A percentile compares a stretch with the other conserved stretches of the same genome.
These are phyloP conservation scores for Catagonus wagneri DNA, from an alignment of 2,113 vertebrate genomes.

Conservation along the genomic window DNA sequence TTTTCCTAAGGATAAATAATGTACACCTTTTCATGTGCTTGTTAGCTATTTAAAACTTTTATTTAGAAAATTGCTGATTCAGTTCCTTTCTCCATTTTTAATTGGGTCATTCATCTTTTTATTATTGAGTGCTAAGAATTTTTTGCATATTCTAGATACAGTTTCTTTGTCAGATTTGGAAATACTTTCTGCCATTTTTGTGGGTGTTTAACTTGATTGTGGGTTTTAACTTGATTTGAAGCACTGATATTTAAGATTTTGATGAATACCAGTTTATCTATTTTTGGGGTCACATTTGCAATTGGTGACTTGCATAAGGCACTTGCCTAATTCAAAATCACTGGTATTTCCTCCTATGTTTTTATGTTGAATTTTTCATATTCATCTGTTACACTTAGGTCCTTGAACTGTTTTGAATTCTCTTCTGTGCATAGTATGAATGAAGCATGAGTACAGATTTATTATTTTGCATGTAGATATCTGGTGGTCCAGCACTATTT, in stretches of 20 bases:
- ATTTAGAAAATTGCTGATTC: neutral
- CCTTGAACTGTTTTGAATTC: neutral
- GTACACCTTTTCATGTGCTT: neutral
- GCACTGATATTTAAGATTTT: neutral
- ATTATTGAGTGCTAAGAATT: neutral
- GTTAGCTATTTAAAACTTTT: neutral
- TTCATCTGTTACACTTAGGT: neutral
- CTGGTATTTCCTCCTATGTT: neutral
- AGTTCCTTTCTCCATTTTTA: neutral
- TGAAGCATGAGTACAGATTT: neutral
- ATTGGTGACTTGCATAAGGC: neutral
- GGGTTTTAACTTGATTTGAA: neutral
- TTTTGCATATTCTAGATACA: neutral
- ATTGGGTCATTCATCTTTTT: neutral
- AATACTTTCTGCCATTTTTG: neutral
- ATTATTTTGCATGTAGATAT: neutral
- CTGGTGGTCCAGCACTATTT: neutral
- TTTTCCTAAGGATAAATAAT: neutral
- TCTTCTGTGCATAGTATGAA: neutral
- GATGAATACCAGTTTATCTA: neutral
- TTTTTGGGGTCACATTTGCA: neutral
- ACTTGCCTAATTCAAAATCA: neutral
- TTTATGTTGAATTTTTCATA: neutral
- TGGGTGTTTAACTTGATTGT: neutral
- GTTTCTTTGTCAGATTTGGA: neutral